Conservation (phyloP, 2,888 invertebrate species). For the Ethmia dodecea region DNA sequence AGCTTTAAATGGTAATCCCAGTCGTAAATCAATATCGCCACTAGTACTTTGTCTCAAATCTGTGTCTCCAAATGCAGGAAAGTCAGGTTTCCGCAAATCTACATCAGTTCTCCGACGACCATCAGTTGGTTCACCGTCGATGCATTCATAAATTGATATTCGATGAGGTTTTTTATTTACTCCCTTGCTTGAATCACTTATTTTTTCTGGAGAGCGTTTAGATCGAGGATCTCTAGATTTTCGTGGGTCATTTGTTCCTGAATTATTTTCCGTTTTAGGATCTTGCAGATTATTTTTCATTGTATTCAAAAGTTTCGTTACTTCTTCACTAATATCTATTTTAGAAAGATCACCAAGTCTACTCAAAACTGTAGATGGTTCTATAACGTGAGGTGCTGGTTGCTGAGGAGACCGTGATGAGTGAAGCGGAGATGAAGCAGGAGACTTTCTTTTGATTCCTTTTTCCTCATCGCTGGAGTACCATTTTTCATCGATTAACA, state of each 20-base stretch:
- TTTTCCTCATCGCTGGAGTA: constrained; percentile 90
- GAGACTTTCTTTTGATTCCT: constrained; percentile 53
- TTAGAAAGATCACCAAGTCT: constrained; percentile 84
- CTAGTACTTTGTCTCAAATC: constrained; percentile 78
- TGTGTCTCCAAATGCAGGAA: constrained; percentile 79
- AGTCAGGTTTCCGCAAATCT: constrained; percentile 71
- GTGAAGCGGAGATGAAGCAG: constrained; percentile 49
- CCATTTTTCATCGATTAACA: constrained; percentile 81
- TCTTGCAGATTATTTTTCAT: constrained; percentile 74
- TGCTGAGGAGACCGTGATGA: constrained; percentile 38
- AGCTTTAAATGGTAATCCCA: constrained; percentile 86
- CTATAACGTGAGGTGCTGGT: constrained; percentile 72
- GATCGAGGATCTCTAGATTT: constrained; percentile 61
- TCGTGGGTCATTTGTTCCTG: constrained; percentile 37
- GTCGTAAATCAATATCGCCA: constrained; percentile 86
- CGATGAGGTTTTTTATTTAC: constrained; percentile 48
- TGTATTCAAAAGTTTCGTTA: constrained; percentile 81
- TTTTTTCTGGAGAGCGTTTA: constrained; percentile 56
- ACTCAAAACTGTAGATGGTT: constrained; percentile 73
- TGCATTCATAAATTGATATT: constrained; percentile 79
- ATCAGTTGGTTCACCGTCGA: constrained; percentile 73
- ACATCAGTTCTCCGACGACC: constrained; percentile 68
- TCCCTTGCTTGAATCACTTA: constrained; percentile 31
- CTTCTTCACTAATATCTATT: constrained; percentile 85
- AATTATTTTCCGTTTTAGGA: constrained; percentile 34